These are phyloP conservation scores for Drosophila sucinea DNA, from an alignment of 1,140 invertebrate species.

Conservation along the genomic window DNA sequence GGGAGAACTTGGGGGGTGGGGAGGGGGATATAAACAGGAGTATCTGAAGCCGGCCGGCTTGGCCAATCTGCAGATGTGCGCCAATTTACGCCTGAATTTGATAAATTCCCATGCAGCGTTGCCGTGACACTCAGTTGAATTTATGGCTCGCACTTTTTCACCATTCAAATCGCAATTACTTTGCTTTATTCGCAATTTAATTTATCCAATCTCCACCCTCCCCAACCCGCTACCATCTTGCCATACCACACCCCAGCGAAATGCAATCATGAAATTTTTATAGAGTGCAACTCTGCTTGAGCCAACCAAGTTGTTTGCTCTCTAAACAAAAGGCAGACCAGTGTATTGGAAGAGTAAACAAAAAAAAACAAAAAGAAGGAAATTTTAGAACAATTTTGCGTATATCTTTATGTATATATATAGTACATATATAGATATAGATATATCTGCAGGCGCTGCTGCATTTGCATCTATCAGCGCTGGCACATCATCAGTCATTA, in stretches of 20 bases:
- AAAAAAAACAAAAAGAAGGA: background rate
- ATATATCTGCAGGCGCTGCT: conserved; percentile 42
- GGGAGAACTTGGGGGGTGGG: conserved; percentile 16
- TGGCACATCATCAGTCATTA: conserved; percentile 80
- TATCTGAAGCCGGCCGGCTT: conserved; percentile 22
- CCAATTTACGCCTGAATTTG: conserved; percentile 80
- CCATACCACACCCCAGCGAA: background rate
- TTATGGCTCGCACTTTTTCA: conserved; percentile 78
- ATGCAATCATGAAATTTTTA: conserved; percentile 37
- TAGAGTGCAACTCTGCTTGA: conserved; percentile 39
- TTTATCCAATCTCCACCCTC: conserved; percentile 28
- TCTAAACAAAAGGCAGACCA: conserved; percentile 58
- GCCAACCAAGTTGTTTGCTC: conserved; percentile 35
- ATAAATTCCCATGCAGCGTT: conserved; percentile 78
- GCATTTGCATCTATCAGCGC: conserved; percentile 76
- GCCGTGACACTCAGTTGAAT: conserved; percentile 73
- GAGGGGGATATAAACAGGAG: conserved; percentile 11
- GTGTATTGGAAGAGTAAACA: conserved; percentile 51
- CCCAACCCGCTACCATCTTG: background rate
- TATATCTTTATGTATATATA: conserved; percentile 25
- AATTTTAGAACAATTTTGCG: conserved; percentile 33
- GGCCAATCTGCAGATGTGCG: conserved; percentile 77
- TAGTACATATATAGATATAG: conserved; percentile 7
- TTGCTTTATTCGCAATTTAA: conserved; percentile 79
- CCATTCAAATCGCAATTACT: conserved; percentile 82